Conservation (phyloP, 2,888 invertebrate species). For the Pteria penguin region DNA sequence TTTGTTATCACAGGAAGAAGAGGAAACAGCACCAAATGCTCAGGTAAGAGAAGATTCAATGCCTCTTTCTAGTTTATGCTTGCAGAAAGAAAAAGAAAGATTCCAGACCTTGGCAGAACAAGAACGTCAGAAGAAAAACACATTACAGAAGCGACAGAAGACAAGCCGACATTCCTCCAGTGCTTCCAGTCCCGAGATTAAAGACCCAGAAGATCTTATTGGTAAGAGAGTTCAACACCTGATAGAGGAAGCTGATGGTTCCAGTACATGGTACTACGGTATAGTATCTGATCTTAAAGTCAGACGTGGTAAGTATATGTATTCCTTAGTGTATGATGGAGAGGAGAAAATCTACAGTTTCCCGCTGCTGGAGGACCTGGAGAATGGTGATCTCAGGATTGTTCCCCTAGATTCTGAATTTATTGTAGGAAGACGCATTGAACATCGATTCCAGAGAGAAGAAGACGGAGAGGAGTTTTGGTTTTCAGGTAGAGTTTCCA, state of each 20-base stretch:
- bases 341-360: not conserved
- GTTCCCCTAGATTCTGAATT: not conserved
- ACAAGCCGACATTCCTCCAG: not conserved
- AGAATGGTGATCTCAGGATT: slow-evolving; percentile 1
- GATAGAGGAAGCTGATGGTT: slow-evolving; percentile 5
- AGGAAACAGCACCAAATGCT: not conserved
- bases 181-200: not conserved
- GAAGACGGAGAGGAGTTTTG: not conserved
- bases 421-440: too few relatives aligned
- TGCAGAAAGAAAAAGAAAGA: slow-evolving; percentile 10
- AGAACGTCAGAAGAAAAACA: not conserved
- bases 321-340: not conserved
- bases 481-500: not conserved
- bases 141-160: slow-evolving; percentile 5
- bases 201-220: slow-evolving; percentile 4
- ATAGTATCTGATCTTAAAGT: too few relatives aligned
- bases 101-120: slow-evolving; percentile 9
- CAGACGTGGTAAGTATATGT: slow-evolving; percentile 7
- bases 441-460: too few relatives aligned
- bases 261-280: slow-evolving; percentile 16
- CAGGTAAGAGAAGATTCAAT: not conserved
- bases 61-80: too few relatives aligned
- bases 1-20: too few relatives aligned
- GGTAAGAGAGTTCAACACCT: too few relatives aligned
- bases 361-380: not conserved